Percentiles rank a stretch among this genome's conserved stretches.
These are phyloP conservation scores for Heteractis magnifica DNA, from an alignment of 92 coral and sea anemone species.

Conservation along the genomic window DNA sequence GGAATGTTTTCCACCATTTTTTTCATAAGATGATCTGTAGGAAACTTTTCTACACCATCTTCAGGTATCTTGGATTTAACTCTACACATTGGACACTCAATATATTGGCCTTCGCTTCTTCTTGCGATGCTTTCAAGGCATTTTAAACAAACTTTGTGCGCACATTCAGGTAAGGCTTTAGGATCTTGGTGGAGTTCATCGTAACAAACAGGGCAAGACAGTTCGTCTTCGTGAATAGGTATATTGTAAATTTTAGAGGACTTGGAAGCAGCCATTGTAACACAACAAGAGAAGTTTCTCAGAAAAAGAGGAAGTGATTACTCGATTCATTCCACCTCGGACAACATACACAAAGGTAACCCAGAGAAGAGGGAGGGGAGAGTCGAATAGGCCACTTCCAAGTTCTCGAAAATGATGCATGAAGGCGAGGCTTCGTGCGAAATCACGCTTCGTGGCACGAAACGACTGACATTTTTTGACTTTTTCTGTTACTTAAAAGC, in stretches of 20 bases:
- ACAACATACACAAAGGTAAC: neutral
- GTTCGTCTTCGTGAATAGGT: conserved; percentile 16
- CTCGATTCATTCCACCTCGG: neutral
- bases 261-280: neutral
- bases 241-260: neutral
- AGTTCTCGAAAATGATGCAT: too few relatives aligned
- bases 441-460: too few relatives aligned
- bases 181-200: conserved; percentile 48
- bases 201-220: conserved; percentile 52
- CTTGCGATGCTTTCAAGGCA: conserved; percentile 41
- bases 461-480: too few relatives aligned
- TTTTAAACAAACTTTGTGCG: conserved; percentile 44
- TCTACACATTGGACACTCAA: conserved; percentile 54
- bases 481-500: too few relatives aligned
- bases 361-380: too few relatives aligned
- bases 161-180: conserved; percentile 48
- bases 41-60: conserved; percentile 45
- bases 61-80: conserved; percentile 37
- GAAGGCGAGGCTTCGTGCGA: too few relatives aligned
- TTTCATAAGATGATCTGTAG: conserved; percentile 41
- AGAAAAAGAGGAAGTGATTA: neutral
- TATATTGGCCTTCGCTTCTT: neutral
- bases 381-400: too few relatives aligned
- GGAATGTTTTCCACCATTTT: conserved; percentile 51
- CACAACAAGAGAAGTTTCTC: neutral